Evolutionary conservation across 2,797 vertebrate genomes (phyloP), one percentile per base, ranked within the genome.

Genomic region (Crenichthys baileyi): DNA sequence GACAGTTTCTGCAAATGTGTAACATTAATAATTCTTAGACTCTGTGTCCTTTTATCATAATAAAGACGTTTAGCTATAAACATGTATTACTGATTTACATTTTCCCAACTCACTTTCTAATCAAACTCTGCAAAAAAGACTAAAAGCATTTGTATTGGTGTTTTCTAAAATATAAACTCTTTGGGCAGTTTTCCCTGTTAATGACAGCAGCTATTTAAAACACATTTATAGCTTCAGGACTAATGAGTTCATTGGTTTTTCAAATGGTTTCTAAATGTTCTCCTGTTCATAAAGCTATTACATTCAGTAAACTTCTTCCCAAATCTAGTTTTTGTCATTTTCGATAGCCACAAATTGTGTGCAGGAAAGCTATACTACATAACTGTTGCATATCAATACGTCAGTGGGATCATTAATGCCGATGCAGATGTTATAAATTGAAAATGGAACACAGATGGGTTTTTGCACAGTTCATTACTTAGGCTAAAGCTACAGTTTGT

Each of bases 391-490:
- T 80, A 78, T 65, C 82, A 88, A 86, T 79, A 82, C 72, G 72
- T 78, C 61, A 24, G 58, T 26, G 8, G 50, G 55, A 78, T 90
- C 91, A 82, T 89, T 89, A 92, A 90, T 31, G 41, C 82, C 79
- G 1, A 31, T 20, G 78, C 56, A 79, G 77, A 88, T 67, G 83
- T 78, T 75, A 58, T 70, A 78, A 80, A 87, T 73, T 74, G 89
- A 85, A 88, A 90, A 89, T 74, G 81, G 68, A 89, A 79, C 84
- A 80, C 85, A 92, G 90, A 92, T 93, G 90, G 89, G 63, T 89
- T 91, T 92, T 90, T 29, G 36, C 86, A 93, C 87, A 90, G 89
- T 88, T 90, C 90, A 92, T 93, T 92, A 90, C 78, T 86, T 89
- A 58, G 79, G 84, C 82, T 83, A 55, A 80, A 86, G 80, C 83